Percentiles rank a stretch among this genome's conserved stretches.
These are phyloP conservation scores for Pocillopora meandrina DNA, from an alignment of 92 coral and sea anemone genomes.

Conservation along the genomic window DNA sequence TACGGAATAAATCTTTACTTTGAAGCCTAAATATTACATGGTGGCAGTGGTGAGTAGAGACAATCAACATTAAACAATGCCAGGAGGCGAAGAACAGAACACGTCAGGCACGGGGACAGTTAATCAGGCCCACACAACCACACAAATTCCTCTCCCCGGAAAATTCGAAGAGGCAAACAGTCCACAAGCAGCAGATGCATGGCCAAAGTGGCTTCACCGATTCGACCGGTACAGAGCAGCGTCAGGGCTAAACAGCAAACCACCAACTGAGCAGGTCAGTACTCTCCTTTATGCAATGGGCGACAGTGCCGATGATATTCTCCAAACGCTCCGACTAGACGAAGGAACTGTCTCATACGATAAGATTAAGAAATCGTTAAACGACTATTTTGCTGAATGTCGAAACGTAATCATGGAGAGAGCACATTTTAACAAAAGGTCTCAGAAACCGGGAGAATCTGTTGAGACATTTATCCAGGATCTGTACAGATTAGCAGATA, in stretches of 20 bases:
- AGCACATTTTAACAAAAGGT: constrained; percentile 51
- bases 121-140: constrained; percentile 13
- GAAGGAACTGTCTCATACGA: constrained; percentile 62
- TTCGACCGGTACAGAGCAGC: constrained; percentile 63
- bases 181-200: constrained; percentile 55
- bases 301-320: constrained; percentile 75
- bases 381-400: constrained; percentile 48
- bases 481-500: constrained; percentile 45
- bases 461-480: constrained; percentile 64
- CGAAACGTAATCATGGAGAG: constrained; percentile 53
- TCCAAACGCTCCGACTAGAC: constrained; percentile 56
- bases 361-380: constrained; percentile 50
- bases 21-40: constrained; percentile 27
- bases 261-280: constrained; percentile 62
- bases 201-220: constrained; percentile 76
- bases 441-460: constrained; percentile 55
- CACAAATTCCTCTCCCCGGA: constrained; percentile 33
- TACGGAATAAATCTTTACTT: not conserved
- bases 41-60: constrained; percentile 21
- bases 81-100: constrained; percentile 18
- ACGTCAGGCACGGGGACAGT: not conserved
- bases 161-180: constrained; percentile 33
- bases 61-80: constrained; percentile 9
- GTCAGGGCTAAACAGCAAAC: constrained; percentile 59
- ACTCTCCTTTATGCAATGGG: constrained; percentile 74